Base-by-base conservation (phyloP, 2,113 vertebrate genomes). In the Muntiacus muntjak region DNA sequence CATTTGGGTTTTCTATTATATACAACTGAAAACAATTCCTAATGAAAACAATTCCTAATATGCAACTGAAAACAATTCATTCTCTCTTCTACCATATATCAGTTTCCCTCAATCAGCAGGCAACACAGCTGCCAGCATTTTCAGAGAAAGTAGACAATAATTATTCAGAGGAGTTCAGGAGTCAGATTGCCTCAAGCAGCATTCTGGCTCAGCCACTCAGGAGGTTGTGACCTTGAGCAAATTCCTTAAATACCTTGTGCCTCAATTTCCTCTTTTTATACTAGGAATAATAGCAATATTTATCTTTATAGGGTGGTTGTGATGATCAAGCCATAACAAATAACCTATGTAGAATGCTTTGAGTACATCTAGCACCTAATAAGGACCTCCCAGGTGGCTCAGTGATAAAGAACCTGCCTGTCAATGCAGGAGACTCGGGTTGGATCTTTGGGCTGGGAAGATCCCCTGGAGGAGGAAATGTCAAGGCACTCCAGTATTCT, bases 11-110 rank as follows among this genome's bases (percentile, higher is more conserved):
- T 95, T 93, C 87, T 88, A 16, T 50, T 78, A 87, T 28, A 55
- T 57, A 26, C 54, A 94, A 67, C 76, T 96, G 94, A 92, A 92
- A 95, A 81, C 58, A 87, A 67, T 87, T 95, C n/a, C 62, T 95
- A 76, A 85, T 94, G 64, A 92, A 92, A 95, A 81, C 58, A 87
- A 67, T 87, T 95, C n/a, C 62, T 95, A 78, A 85, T 94, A 47
- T 47, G 10, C 47, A 47, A 47, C 47, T 47, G 58, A 78, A 67
- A 95, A 90, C 54, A 74, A 78, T 88, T 60, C 21, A 2, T 83
- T 47, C 94, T 95, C 50, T 89, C 30, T 36, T 95, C 54, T 58
- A 15, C 60, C 0, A 8, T 50, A 54, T 57, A 88, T 94, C 52
- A 92, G 76, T 57, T 93, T 90, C 55, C 40, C 9, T 47, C 11